Evolutionary conservation across 2,888 invertebrate genomes (phyloP).

Genomic region (Orthosia gothica): DNA sequence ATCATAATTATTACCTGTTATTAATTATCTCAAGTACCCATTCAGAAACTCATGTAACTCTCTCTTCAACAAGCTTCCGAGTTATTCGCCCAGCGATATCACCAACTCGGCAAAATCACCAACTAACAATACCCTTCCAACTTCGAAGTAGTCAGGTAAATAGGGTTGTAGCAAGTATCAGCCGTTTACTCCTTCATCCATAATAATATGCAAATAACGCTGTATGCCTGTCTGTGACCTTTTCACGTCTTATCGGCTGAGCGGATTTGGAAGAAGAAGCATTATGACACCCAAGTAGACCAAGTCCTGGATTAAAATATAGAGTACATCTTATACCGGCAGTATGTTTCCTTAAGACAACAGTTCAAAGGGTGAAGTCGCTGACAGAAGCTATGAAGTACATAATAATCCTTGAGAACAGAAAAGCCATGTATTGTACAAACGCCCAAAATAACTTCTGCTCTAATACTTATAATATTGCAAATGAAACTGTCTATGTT

Average conservation of each 20-base stretch:
- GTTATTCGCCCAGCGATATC: background rate
- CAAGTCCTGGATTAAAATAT: too few relatives aligned
- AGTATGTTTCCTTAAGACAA: too few relatives aligned
- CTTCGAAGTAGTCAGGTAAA: slow-evolving; percentile 9
- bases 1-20: slow-evolving; percentile 12
- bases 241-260: too few relatives aligned
- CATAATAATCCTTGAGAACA: slow-evolving; percentile 14
- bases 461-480: slow-evolving; percentile 20
- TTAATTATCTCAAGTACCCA: slow-evolving; percentile 1
- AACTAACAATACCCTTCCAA: slow-evolving; percentile 24
- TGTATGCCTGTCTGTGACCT: too few relatives aligned
- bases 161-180: slow-evolving; percentile 6
- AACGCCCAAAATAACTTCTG: slow-evolving; percentile 21
- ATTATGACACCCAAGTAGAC: too few relatives aligned
- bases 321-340: too few relatives aligned
- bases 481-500: slow-evolving; percentile 1
- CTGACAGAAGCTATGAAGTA: too few relatives aligned
- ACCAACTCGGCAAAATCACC: background rate
- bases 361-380: too few relatives aligned
- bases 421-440: slow-evolving; percentile 12
- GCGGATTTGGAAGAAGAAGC: too few relatives aligned
- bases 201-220: too few relatives aligned
- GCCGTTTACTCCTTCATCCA: background rate
- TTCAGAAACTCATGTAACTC: background rate
- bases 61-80: slow-evolving; percentile 20